A percentile compares a stretch with the other conserved stretches of the same genome.
These are phyloP conservation scores for Australoheros facetus DNA, from an alignment of 2,797 vertebrate genomes.

Conservation along the genomic window DNA sequence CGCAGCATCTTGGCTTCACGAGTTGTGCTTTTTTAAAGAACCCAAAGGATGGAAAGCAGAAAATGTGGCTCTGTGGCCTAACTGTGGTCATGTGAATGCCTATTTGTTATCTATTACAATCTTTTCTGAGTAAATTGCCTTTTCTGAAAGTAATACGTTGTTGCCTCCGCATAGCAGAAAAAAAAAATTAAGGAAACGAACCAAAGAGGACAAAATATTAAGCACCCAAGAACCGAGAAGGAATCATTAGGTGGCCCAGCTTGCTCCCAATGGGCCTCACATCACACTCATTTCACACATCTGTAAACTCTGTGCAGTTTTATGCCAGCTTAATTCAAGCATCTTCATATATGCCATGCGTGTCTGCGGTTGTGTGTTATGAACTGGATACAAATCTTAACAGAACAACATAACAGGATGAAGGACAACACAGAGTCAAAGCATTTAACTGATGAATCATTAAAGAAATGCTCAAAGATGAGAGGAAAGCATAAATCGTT, in stretches of 20 bases:
- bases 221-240: not conserved
- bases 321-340: not conserved
- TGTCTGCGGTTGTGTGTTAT: not conserved
- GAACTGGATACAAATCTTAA: not conserved
- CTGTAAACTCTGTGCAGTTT: not conserved
- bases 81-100: not conserved
- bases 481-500: not conserved
- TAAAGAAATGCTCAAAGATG: not conserved
- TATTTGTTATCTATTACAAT: not conserved
- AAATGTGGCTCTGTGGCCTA: not conserved
- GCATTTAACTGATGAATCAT: not conserved
- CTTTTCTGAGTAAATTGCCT: not conserved
- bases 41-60: not conserved
- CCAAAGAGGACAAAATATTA: not conserved
- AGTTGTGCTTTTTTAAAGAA: conserved; percentile 26
- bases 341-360: not conserved
- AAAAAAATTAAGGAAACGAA: not conserved
- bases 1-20: not conserved
- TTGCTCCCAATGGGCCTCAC: not conserved
- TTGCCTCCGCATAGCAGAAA: not conserved
- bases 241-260: not conserved
- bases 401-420: not conserved
- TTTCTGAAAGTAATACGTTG: not conserved
- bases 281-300: not conserved
- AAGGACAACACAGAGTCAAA: not conserved